Evolutionary conservation across 2,113 vertebrate species (phyloP).

Genomic region (Damaliscus lunatus): DNA sequence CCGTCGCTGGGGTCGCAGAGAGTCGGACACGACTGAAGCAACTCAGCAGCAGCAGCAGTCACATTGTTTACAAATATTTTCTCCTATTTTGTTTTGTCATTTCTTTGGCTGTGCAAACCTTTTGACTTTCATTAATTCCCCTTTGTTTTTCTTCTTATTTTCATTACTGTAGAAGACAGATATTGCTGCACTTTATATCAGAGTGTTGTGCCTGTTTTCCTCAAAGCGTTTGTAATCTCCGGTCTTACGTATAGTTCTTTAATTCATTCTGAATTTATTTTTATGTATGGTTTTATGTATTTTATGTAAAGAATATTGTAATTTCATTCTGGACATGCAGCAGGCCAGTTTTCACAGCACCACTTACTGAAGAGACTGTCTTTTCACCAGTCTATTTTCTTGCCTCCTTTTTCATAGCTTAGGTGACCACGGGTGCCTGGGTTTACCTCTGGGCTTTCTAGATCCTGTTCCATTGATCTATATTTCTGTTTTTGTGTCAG

Average conservation of each 20-base stretch:
- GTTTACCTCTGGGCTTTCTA: background rate
- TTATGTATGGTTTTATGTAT: background rate
- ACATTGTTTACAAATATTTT: background rate
- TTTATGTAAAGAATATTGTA: background rate
- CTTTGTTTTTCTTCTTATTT: background rate
- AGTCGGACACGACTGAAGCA: no score
- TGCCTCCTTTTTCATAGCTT: background rate
- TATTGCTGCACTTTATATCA: background rate
- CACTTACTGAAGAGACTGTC: background rate
- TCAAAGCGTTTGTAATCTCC: fast-evolving
- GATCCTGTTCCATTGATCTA: background rate
- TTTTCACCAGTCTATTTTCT: background rate
- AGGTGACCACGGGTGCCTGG: background rate
- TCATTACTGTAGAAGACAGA: background rate
- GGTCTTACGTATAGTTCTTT: background rate
- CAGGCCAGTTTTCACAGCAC: background rate
- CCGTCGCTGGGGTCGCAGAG: no score
- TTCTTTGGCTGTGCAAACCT: background rate
- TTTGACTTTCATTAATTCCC: background rate
- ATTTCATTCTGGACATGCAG: background rate
- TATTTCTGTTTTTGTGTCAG: background rate
- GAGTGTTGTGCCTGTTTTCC: background rate
- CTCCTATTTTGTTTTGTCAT: background rate
- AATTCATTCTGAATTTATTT: background rate
- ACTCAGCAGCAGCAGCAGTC: no score